Conservation (phyloP, 1,140 invertebrate species). For the Leptinotarsa lineolata region DNA sequence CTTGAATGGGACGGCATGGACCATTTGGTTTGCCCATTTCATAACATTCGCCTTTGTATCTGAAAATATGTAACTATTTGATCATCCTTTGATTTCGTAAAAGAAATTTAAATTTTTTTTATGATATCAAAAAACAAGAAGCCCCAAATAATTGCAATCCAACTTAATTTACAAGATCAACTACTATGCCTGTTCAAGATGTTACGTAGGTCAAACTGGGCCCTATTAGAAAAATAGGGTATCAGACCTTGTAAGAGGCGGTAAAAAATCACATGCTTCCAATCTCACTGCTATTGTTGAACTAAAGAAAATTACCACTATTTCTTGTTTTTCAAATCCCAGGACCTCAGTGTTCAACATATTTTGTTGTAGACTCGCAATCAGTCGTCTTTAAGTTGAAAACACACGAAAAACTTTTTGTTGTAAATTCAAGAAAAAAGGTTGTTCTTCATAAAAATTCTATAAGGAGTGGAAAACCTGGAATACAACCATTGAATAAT, state of each 20-base stretch:
- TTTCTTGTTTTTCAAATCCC: not conserved
- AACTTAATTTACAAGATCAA: not conserved
- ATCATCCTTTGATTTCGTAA: not conserved
- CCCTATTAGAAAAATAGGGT: not conserved
- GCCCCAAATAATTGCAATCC: not conserved
- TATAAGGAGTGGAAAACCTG: no score
- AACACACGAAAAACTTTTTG: no score
- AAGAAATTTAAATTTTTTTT: not conserved
- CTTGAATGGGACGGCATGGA: slow-evolving; percentile 37
- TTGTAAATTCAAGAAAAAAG: no score
- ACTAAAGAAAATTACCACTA: not conserved
- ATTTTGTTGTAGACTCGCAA: no score
- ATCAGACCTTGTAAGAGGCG: not conserved
- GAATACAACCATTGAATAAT: no score
- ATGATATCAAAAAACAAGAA: not conserved
- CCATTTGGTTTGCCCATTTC: slow-evolving; percentile 40
- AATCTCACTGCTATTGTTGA: not conserved
- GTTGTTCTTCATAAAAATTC: no score
- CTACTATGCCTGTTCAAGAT: not conserved
- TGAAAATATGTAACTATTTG: slow-evolving; percentile 24
- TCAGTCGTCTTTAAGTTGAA: no score
- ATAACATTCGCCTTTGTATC: slow-evolving; percentile 38
- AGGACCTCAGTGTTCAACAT: no score
- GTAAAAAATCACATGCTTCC: not conserved
- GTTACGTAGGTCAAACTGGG: not conserved